Conservation (phyloP, 2,797 vertebrate species). For the Manis pentadactyla region DNA sequence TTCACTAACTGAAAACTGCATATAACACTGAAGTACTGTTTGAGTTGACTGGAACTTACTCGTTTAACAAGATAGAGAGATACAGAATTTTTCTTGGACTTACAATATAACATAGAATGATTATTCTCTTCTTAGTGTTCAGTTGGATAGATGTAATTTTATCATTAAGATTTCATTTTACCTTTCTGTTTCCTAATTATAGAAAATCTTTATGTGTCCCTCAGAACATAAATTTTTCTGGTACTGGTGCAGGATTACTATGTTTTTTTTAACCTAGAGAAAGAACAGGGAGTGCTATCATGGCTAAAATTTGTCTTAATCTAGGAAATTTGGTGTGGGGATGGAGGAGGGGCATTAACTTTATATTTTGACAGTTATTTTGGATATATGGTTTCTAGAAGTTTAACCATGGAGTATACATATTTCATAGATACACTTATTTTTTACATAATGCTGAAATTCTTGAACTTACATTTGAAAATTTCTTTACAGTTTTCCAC, state of each 20-base stretch:
- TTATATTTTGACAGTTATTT: not conserved
- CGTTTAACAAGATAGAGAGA: slow-evolving; percentile 34
- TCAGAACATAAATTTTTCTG: slow-evolving; percentile 50
- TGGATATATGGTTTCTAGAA: not conserved
- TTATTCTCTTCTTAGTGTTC: slow-evolving; percentile 44
- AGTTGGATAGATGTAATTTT: not conserved
- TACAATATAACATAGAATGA: not conserved
- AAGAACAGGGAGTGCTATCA: slow-evolving; percentile 18
- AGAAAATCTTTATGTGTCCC: not conserved
- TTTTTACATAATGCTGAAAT: slow-evolving; percentile 1
- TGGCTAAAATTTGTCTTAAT: not conserved
- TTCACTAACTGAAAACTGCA: not conserved
- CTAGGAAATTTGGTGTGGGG: not conserved
- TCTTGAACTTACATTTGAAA: slow-evolving; percentile 13
- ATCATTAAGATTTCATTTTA: slow-evolving; percentile 40
- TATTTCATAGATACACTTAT: not conserved
- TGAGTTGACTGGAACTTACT: slow-evolving; percentile 28
- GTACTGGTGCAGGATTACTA: not conserved
- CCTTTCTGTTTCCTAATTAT: slow-evolving; percentile 33
- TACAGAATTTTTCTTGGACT: not conserved
- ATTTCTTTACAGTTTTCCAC: not conserved
- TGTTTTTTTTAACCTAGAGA: not conserved
- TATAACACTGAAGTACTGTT: slow-evolving; percentile 5
- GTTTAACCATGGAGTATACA: not conserved
- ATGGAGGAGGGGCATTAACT: not conserved